phyloP scores from a whole-genome alignment of 2,113 vertebrate genomes.

The Cinclus cinclus region DNA sequence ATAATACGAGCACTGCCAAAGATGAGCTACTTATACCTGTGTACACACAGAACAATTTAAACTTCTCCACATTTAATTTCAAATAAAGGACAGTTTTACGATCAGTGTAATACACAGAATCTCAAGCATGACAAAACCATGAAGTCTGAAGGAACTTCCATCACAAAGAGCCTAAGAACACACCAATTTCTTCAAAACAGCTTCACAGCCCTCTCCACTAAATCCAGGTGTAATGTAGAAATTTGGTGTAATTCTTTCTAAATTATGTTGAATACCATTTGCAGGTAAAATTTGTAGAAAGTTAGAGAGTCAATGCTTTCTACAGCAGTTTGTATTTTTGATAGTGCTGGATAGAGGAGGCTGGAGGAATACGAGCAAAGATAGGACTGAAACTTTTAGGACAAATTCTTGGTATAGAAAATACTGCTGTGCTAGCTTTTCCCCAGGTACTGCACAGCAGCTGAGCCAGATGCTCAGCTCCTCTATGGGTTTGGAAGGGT shows the following conservation, averaged over 20 bases:
- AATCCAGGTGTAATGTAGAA: background rate
- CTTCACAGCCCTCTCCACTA: background rate
- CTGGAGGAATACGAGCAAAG: background rate
- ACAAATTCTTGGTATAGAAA: background rate
- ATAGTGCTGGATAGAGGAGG: background rate
- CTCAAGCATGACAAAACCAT: slow-evolving; percentile 2
- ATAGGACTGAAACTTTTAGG: background rate
- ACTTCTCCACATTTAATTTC: slow-evolving; percentile 32
- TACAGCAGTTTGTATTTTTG: background rate
- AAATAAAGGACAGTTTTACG: slow-evolving; percentile 28
- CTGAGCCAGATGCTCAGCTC: background rate
- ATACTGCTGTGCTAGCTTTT: background rate
- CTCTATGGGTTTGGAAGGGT: fast-evolving
- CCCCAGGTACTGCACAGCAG: background rate
- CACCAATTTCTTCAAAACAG: background rate
- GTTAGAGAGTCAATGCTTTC: background rate
- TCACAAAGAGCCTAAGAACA: background rate
- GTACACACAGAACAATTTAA: slow-evolving; percentile 35
- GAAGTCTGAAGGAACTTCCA: slow-evolving; percentile 19
- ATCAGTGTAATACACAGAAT: background rate
- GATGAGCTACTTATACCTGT: slow-evolving; percentile 37
- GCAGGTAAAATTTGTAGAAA: background rate
- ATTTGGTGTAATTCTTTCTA: background rate
- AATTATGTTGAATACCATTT: background rate
- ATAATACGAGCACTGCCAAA: slow-evolving; percentile 27